Evolutionary conservation across 2,888 invertebrate species (phyloP), one percentile per base, ranked within the genome.

Genomic region (Spilarctia lutea): DNA sequence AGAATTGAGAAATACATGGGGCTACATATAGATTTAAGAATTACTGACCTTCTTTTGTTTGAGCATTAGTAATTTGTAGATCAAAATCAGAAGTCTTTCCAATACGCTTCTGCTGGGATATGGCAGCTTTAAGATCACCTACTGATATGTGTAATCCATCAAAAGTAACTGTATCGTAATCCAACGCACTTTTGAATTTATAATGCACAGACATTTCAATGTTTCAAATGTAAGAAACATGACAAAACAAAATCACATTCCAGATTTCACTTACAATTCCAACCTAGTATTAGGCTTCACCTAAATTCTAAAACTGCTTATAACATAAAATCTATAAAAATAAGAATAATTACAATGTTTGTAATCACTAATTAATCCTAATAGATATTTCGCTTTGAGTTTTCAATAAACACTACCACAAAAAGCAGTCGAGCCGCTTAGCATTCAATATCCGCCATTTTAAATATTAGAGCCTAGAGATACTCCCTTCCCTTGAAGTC

Each of bases 71-170:
- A 79, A 99, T 98, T 95, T 99, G 98, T 76, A 99, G 96, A 96
- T 99, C 99, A 93, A 99, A 99, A 94, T 99, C 99, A 0, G 98
- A 98, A 79, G 98, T 98, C 93, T 98, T 99, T 73, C 98, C 99
- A 87, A 99, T 97, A 74, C 98, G 97, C 93, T 99, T 99, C 93
- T 99, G 99, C 88, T 98, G 98, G 79, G 99, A 97, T 86, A 99
- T 99, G 73, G 98, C 97, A 88, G 98, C 98, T 94, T 99, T 99
- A 82, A 99, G 96, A 92, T 99, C 99, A 68, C 97, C 98, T 83
- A 99, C 98, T 67, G 99, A 98, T 90, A 99, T 99, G 92, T 99
- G 98, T 77, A 99, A 96, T 77, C 99, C 99, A 97, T 99, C 99
- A 92, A 99, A 99, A 63, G 99, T 98, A 80, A 99, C 97, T 16